These are phyloP conservation scores for Peribatodes rhomboidaria DNA, from an alignment of 2,888 invertebrate species.

Conservation along the genomic window DNA sequence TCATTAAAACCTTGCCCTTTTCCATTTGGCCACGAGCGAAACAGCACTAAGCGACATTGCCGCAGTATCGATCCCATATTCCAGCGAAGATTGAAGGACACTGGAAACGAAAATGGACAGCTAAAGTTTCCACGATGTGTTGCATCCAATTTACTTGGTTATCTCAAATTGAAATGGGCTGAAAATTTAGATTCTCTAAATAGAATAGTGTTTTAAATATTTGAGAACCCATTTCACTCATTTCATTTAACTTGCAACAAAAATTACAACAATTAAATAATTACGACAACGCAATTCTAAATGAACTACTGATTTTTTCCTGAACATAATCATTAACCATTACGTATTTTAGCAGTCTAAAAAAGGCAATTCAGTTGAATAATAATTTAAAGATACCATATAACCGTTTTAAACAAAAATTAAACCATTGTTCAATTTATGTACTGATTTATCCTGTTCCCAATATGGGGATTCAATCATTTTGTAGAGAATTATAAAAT, in stretches of 20 bases:
- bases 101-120: slow-evolving; percentile 20
- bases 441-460: slow-evolving; percentile 29
- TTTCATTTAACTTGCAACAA: neutral
- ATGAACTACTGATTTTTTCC: neutral
- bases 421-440: slow-evolving; percentile 5
- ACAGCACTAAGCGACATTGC: slow-evolving; percentile 47
- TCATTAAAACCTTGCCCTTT: slow-evolving; percentile 38
- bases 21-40: slow-evolving; percentile 39
- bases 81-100: slow-evolving; percentile 52
- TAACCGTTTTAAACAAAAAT: no score
- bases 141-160: slow-evolving; percentile 8
- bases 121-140: neutral
- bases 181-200: neutral
- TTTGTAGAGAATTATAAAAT: neutral
- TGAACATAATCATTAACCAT: no score
- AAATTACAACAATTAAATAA: neutral
- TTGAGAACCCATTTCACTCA: no score
- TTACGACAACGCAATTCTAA: neutral
- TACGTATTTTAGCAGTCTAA: neutral
- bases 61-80: slow-evolving; percentile 56
- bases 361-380: neutral
- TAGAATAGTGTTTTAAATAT: neutral
- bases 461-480: neutral
- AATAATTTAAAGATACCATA: neutral
- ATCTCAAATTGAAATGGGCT: neutral